A percentile compares a stretch with the other conserved stretches of the same genome.
Evolutionary conservation across 2,888 invertebrate genomes (phyloP).

Genomic region (Drosophila pseudotakahashii): DNA sequence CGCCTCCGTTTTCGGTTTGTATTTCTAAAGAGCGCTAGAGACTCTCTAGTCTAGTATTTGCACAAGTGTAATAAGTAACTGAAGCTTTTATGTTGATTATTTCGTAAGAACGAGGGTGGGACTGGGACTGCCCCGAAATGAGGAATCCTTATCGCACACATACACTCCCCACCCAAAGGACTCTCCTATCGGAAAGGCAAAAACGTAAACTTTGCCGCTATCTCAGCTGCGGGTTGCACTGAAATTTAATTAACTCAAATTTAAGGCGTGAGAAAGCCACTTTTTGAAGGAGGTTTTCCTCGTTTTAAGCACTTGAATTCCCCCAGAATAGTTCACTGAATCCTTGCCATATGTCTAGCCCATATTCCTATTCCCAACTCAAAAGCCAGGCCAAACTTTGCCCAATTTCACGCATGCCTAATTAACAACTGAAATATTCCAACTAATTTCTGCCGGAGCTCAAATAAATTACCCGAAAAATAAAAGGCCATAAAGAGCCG

Average conservation of each 20-base stretch:
- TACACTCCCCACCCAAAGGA: slow-evolving; percentile 11
- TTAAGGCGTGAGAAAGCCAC: slow-evolving; percentile 50
- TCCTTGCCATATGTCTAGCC: slow-evolving; percentile 25
- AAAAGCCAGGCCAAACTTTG: slow-evolving; percentile 42
- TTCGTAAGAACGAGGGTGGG: slow-evolving; percentile 65
- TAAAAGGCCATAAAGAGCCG: slow-evolving; percentile 50
- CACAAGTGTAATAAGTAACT: slow-evolving; percentile 64
- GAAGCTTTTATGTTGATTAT: slow-evolving; percentile 79
- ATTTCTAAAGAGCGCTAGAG: slow-evolving; percentile 24
- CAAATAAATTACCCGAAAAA: slow-evolving; percentile 64
- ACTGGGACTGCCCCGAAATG: slow-evolving; percentile 17
- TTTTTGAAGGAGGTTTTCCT: too few relatives aligned
- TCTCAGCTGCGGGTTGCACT: slow-evolving; percentile 61
- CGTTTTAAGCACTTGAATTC: background rate
- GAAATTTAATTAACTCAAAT: slow-evolving; percentile 80
- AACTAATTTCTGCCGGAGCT: slow-evolving; percentile 68
- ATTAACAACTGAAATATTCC: slow-evolving; percentile 75
- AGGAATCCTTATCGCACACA: slow-evolving; percentile 67
- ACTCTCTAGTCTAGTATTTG: slow-evolving; percentile 23
- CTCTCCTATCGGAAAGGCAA: slow-evolving; percentile 61
- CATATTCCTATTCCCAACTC: slow-evolving; percentile 6
- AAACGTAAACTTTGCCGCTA: slow-evolving; percentile 70
- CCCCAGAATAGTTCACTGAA: slow-evolving; percentile 16
- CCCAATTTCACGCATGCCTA: slow-evolving; percentile 78
- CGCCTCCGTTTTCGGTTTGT: slow-evolving; percentile 8